Evolutionary conservation across 2,797 vertebrate genomes (phyloP), one percentile per base, ranked within the genome.

Genomic region (Siniperca undulata): DNA sequence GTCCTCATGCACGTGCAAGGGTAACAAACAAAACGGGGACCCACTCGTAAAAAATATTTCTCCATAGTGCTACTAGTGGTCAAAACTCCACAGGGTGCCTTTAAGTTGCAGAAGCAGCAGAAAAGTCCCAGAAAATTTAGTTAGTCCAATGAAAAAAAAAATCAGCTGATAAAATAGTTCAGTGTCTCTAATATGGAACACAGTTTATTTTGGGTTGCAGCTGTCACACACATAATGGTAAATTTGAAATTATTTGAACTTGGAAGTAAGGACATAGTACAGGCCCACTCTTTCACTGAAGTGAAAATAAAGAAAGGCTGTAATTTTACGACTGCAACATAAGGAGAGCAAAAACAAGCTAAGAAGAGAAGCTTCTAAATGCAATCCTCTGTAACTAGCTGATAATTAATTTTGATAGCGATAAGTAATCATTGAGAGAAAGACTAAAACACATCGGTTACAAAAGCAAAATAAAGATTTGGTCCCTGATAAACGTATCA

Each of bases 401-500:
- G 64, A 65, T 66, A 48, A n/a, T 27, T 60, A 5, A 5, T 16
- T n/a, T 27, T 34, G 66, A 77, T 46, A 40, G 24, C 7, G 11
- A 42, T 3, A 60, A 40, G 11, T n/a, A 58, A 70, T 76, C 19
- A 24, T 30, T 46, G 52, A 66, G 42, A 74, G 44, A 34, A 12
- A 46, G 6, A 46, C 13, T 7, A n/a, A 60, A 79, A 50, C 12
- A 13, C 20, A 30, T 53, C 0, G 34, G 14, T 44, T 65, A 58
- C 14, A 40, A 36, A 76, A 82, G 7, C 22, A 38, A 64, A 52
- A 58, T 58, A 3, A 60, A 66, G 67, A 76, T 24, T 9, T 17
- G 13, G 2, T 22, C 19, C 22, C n/a, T 64, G 60, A 78, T 65
- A 75, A 62, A 78, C 12, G 6, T 44, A 72, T 83, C 67, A 78